phyloP scores from a whole-genome alignment of 2,113 vertebrate genomes.

The Cettia cetti region DNA sequence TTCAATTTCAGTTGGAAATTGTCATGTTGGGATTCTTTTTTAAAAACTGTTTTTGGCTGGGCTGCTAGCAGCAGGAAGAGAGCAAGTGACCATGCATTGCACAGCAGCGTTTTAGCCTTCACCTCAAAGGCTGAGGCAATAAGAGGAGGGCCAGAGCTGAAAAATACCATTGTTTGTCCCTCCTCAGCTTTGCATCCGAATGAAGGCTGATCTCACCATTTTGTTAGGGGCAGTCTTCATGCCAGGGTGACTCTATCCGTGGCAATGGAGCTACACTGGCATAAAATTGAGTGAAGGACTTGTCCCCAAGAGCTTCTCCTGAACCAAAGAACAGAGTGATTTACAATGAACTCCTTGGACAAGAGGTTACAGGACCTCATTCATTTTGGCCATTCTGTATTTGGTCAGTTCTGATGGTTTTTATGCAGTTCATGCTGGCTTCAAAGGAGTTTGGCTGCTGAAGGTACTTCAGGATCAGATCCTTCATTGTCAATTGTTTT shows the following conservation, averaged over 20 bases:
- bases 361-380: neutral
- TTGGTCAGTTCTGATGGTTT: neutral
- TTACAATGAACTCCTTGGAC: neutral
- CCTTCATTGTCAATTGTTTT: neutral
- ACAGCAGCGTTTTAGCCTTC: neutral
- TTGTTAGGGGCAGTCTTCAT: neutral
- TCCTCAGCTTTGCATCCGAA: neutral
- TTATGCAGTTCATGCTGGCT: neutral
- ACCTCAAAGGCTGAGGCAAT: neutral
- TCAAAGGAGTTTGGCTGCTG: neutral
- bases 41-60: neutral
- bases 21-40: neutral
- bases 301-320: neutral
- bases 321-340: neutral
- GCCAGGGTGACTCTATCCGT: neutral
- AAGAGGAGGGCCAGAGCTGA: neutral
- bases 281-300: neutral
- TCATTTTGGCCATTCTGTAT: neutral
- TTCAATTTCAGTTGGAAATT: neutral
- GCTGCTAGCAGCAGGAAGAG: neutral
- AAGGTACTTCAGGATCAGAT: neutral
- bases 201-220: neutral
- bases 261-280: neutral
- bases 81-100: fast-evolving
- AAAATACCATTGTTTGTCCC: neutral